A percentile compares a stretch with the other conserved stretches of the same genome.
These are phyloP conservation scores for Nephrocerus scutellatus DNA, from an alignment of 2,888 invertebrate genomes.

Conservation along the genomic window DNA sequence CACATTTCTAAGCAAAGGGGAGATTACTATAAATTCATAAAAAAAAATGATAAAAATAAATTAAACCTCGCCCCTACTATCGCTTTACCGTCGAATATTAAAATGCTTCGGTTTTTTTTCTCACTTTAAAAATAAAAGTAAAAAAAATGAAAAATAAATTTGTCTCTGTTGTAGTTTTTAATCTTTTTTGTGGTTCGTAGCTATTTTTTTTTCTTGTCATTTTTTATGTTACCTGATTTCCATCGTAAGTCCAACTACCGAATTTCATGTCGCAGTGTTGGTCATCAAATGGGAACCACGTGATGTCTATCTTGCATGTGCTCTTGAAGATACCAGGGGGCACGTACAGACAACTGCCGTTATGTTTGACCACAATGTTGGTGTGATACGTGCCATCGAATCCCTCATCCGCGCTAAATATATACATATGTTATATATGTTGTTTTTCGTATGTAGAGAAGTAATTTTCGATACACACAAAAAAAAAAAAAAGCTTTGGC, in stretches of 20 bases:
- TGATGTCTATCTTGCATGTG: constrained; percentile 99
- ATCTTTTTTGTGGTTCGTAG: constrained; percentile 14
- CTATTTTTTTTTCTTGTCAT: constrained; percentile 23
- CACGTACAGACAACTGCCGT: constrained; percentile 98
- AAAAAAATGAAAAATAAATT: constrained; percentile 13
- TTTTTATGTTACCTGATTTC: constrained; percentile 71
- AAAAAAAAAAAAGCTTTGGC: too few species aligned
- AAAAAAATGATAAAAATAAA: too few species aligned
- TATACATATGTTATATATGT: constrained; percentile 36
- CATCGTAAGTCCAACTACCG: constrained; percentile 99
- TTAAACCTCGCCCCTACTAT: too few species aligned
- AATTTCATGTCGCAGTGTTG: constrained; percentile 99
- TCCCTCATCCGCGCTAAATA: constrained; percentile 95
- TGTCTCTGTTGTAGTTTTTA: constrained; percentile 9
- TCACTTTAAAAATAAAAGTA: constrained; percentile 23
- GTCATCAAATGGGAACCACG: constrained; percentile 99
- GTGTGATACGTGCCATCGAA: constrained; percentile 99
- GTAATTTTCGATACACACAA: too few species aligned
- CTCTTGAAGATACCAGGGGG: constrained; percentile 99
- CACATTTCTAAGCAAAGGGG: too few species aligned
- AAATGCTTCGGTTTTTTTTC: too few species aligned
- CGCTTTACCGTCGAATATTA: too few species aligned
- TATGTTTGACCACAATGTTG: constrained; percentile 97
- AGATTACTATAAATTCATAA: too few species aligned
- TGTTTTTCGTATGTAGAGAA: constrained; percentile 28